Percentiles rank a stretch among this genome's conserved stretches.
phyloP scores from a whole-genome alignment of 2,888 invertebrate species.

The Doris montereyensis region DNA sequence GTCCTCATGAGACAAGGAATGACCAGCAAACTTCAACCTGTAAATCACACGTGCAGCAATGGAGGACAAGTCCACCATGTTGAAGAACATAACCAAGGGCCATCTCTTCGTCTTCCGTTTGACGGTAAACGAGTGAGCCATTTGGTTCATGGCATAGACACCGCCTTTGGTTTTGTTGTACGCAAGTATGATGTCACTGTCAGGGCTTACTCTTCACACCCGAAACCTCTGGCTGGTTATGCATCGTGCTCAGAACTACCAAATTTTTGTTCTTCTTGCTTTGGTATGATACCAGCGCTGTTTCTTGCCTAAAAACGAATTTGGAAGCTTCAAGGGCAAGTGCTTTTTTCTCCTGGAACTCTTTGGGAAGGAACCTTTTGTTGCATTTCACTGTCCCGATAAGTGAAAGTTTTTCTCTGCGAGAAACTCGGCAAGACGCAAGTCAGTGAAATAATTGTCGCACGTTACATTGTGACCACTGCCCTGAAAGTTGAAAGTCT shows the following conservation, averaged over 20 bases:
- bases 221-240: slow-evolving; percentile 10
- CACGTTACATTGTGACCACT: not conserved
- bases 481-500: slow-evolving; percentile 1
- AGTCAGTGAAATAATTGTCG: slow-evolving; percentile 7
- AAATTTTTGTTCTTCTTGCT: not conserved
- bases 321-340: no score
- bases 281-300: not conserved
- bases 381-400: slow-evolving; percentile 7
- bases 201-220: slow-evolving; percentile 28
- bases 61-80: slow-evolving; percentile 47
- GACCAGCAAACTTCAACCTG: slow-evolving; percentile 33
- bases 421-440: not conserved
- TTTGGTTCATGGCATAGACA: slow-evolving; percentile 44
- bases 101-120: slow-evolving; percentile 42
- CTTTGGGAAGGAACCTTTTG: not conserved
- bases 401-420: not conserved
- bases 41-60: slow-evolving; percentile 43
- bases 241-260: slow-evolving; percentile 6
- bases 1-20: slow-evolving; percentile 5
- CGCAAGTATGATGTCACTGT: slow-evolving; percentile 43
- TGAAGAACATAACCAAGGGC: slow-evolving; percentile 45
- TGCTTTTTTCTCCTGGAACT: not conserved
- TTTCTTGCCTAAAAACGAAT: not conserved
- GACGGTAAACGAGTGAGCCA: slow-evolving; percentile 36
- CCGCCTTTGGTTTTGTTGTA: slow-evolving; percentile 45